These are phyloP conservation scores for Saccostrea echinata DNA, from an alignment of 1,140 invertebrate genomes.

Conservation along the genomic window DNA sequence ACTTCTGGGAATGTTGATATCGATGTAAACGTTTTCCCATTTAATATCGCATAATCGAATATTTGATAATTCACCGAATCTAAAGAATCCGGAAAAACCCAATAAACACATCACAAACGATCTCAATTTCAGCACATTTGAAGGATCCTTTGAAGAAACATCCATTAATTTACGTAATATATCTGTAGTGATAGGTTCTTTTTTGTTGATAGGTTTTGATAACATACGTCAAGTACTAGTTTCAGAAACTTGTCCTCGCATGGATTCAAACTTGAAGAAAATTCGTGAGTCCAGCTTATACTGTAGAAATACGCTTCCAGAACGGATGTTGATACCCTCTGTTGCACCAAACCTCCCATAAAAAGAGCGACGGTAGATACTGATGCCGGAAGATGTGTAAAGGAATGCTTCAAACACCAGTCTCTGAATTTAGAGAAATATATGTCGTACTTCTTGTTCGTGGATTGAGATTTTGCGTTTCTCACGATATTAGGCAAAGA, in stretches of 20 bases:
- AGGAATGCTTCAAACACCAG: background rate
- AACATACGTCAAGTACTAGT: conserved; percentile 47
- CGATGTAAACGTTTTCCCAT: conserved; percentile 16
- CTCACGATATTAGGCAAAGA: no score
- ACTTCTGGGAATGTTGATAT: conserved; percentile 16
- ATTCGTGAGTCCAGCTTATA: conserved; percentile 46
- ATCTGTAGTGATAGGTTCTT: no score
- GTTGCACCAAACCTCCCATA: conserved; percentile 14
- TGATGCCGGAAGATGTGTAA: conserved; percentile 38
- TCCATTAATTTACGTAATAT: conserved; percentile 44
- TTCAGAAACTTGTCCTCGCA: conserved; percentile 40
- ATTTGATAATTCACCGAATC: conserved; percentile 44
- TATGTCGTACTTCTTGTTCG: conserved; percentile 43
- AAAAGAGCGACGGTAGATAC: no score
- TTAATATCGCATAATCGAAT: conserved; percentile 33
- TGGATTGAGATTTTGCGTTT: conserved; percentile 24
- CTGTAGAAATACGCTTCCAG: conserved; percentile 49
- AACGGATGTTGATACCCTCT: conserved; percentile 38
- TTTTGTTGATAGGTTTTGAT: conserved; percentile 30
- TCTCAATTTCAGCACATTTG: conserved; percentile 29
- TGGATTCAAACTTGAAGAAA: conserved; percentile 19
- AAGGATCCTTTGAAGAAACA: background rate
- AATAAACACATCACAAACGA: conserved; percentile 47
- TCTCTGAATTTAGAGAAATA: conserved; percentile 48
- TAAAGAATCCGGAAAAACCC: conserved; percentile 52